Conservation (phyloP, 2,888 invertebrate species). For the Pyralis farinalis region DNA sequence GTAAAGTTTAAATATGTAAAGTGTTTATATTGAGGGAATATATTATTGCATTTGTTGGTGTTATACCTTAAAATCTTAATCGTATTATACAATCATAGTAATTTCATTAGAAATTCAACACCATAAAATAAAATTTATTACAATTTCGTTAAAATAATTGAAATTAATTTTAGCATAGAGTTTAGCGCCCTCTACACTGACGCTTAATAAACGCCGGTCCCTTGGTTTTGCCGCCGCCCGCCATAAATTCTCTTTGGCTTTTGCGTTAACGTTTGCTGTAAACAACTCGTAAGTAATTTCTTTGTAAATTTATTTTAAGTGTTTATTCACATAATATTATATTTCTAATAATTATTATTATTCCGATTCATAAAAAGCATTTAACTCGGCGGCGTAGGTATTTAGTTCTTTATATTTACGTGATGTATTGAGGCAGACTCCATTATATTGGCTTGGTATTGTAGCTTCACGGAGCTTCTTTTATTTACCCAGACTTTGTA, state of each 20-base stretch:
- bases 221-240: slow-evolving; percentile 50
- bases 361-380: background rate
- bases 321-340: slow-evolving; percentile 12
- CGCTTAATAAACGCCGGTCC: slow-evolving; percentile 55
- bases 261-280: slow-evolving; percentile 61
- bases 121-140: background rate
- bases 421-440: slow-evolving; percentile 47
- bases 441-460: slow-evolving; percentile 52
- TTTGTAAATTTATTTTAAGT: slow-evolving; percentile 21
- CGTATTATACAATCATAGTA: background rate
- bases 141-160: background rate
- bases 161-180: background rate
- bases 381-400: background rate
- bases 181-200: slow-evolving; percentile 72
- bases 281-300: slow-evolving; percentile 67
- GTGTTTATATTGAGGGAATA: background rate
- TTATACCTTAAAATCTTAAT: background rate
- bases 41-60: background rate
- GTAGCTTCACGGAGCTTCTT: slow-evolving; percentile 10
- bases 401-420: background rate
- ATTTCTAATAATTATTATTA: background rate
- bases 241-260: slow-evolving; percentile 63
- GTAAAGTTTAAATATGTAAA: slow-evolving; percentile 1
- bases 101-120: background rate
- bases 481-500: too few species aligned